phyloP scores from a whole-genome alignment of 1,140 invertebrate species.

The Ridgeia piscesae region DNA sequence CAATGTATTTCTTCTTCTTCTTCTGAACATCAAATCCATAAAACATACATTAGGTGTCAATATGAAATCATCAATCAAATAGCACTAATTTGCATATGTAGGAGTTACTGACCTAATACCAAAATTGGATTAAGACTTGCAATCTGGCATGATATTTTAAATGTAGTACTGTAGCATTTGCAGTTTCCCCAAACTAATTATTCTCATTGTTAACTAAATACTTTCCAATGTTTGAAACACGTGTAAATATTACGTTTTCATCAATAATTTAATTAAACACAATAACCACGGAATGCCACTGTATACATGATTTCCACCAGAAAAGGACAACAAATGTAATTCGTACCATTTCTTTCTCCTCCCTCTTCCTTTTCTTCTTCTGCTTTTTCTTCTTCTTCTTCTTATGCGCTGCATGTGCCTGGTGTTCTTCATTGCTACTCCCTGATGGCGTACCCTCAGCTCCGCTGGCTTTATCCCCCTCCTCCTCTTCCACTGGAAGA shows the following conservation, averaged over 20 bases:
- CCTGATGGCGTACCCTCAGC: not conserved
- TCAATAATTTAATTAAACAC: too few species aligned
- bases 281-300: too few species aligned
- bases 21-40: conserved; percentile 26
- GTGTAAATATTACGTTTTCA: too few species aligned
- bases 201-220: not conserved
- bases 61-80: not conserved
- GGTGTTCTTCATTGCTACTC: conserved; percentile 22
- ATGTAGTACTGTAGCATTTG: not conserved
- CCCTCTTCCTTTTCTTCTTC: conserved; percentile 13
- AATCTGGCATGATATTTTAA: not conserved
- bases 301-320: not conserved
- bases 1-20: conserved; percentile 39
- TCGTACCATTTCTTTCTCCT: conserved; percentile 17
- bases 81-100: not conserved
- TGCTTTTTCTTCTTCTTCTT: conserved; percentile 11
- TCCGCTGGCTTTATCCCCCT: conserved; percentile 28
- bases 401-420: conserved; percentile 25
- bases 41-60: not conserved
- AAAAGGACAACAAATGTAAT: not conserved
- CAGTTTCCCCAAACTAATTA: not conserved
- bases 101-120: not conserved
- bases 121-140: too few species aligned
- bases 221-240: not conserved
- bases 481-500: not conserved